Conservation (phyloP, 1,140 invertebrate species). For the Potamilus streckersoni region DNA sequence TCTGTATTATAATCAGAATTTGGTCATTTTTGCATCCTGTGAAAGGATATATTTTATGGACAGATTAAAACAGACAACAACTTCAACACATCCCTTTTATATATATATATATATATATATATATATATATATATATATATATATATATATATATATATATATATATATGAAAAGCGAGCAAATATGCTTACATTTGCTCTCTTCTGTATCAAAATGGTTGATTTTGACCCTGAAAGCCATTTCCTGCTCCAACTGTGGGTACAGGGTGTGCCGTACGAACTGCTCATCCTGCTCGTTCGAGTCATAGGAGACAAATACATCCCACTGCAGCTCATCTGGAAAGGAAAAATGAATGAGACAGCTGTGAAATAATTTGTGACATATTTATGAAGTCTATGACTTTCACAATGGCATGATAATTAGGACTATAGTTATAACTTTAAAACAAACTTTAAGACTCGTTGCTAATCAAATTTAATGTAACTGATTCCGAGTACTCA, state of each 20-base stretch:
- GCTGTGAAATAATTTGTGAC: too few relatives aligned
- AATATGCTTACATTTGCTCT: constrained; percentile 42
- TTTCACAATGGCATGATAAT: too few relatives aligned
- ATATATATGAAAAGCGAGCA: neutral
- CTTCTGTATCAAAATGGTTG: constrained; percentile 44
- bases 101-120: neutral
- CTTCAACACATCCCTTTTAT: too few relatives aligned
- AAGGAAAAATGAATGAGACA: constrained; percentile 1
- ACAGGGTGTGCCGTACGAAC: constrained; percentile 40
- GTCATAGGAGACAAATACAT: constrained; percentile 49
- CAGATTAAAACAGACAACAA: too few relatives aligned
- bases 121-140: neutral
- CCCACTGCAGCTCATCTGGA: constrained; percentile 48
- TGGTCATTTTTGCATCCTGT: too few relatives aligned
- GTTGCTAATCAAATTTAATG: too few relatives aligned
- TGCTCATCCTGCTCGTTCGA: constrained; percentile 37
- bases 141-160: neutral
- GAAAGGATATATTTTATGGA: too few relatives aligned
- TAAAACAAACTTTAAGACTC: too few relatives aligned
- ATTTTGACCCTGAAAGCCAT: constrained; percentile 45
- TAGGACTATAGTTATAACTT: too few relatives aligned
- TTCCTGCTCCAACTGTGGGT: constrained; percentile 39
- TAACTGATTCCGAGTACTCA: too few relatives aligned
- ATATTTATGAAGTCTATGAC: too few relatives aligned
- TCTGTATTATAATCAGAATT: too few relatives aligned